Evolutionary conservation across 2,888 invertebrate genomes (phyloP).

Genomic region (Tetragonula carbonaria): DNA sequence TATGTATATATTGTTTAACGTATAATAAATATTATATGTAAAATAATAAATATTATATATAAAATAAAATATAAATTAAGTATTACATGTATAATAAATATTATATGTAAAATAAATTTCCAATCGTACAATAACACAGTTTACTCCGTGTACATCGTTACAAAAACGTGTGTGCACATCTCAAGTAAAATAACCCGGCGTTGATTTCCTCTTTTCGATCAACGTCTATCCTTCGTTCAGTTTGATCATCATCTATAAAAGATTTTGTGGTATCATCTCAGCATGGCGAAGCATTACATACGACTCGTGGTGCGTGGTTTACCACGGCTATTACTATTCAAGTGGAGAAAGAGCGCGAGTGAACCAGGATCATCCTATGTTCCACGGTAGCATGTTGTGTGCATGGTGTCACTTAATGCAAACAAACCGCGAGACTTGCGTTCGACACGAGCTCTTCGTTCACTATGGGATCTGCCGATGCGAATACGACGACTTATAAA

Average conservation of each 20-base stretch:
- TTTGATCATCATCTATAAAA: slow-evolving; percentile 36
- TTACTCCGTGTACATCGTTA: too few species aligned
- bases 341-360: slow-evolving; percentile 20
- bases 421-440: slow-evolving; percentile 19
- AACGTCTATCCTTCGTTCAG: neutral
- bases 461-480: neutral
- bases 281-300: slow-evolving; percentile 1
- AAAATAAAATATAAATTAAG: too few species aligned
- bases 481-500: neutral
- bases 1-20: too few species aligned
- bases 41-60: too few species aligned
- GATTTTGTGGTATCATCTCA: slow-evolving; percentile 54
- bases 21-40: too few species aligned
- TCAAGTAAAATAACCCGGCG: too few species aligned
- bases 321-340: slow-evolving; percentile 51
- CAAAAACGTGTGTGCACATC: too few species aligned
- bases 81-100: too few species aligned
- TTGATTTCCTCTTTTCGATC: neutral
- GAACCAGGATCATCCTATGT: slow-evolving; percentile 27
- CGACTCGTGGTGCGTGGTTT: slow-evolving; percentile 33
- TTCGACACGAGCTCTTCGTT: slow-evolving; percentile 23
- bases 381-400: slow-evolving; percentile 27
- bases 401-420: slow-evolving; percentile 25
- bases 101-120: too few species aligned
- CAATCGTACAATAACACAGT: too few species aligned